phyloP scores from a whole-genome alignment of 1,140 invertebrate species.

The Camponotus pennsylvanicus region DNA sequence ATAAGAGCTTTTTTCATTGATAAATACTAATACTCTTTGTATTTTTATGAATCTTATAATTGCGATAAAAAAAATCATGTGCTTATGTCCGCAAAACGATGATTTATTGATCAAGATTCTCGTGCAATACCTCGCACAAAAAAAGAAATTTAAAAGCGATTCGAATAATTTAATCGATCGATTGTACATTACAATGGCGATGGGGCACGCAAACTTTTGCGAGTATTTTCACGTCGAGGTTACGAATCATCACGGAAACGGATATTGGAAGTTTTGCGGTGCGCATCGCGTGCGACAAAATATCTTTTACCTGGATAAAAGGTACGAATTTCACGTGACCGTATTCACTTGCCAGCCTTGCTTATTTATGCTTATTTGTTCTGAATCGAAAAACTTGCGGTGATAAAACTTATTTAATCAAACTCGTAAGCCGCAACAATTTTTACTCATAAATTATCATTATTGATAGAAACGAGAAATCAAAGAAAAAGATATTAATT shows the following conservation, averaged over 20 bases:
- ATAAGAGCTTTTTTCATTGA: not conserved
- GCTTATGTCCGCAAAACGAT: not conserved
- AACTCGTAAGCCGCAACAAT: not conserved
- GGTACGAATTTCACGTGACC: conserved; percentile 64
- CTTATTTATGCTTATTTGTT: conserved; percentile 23
- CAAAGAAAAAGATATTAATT: not conserved
- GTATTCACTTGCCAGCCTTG: conserved; percentile 12
- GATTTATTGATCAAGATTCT: not conserved
- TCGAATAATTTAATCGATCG: conserved; percentile 32
- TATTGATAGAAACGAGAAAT: not conserved
- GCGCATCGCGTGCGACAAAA: conserved; percentile 65
- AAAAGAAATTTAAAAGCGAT: not conserved
- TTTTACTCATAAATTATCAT: not conserved
- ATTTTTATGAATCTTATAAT: conserved; percentile 3
- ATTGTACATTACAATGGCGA: not conserved
- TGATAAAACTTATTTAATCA: conserved; percentile 15
- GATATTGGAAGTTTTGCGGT: not conserved
- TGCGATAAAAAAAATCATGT: not conserved
- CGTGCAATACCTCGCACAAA: not conserved
- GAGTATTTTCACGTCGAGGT: conserved; percentile 13
- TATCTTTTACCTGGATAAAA: conserved; percentile 33
- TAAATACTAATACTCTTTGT: not conserved
- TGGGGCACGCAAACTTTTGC: conserved; percentile 27
- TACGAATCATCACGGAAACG: conserved; percentile 35
- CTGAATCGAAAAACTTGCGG: not conserved